Percentiles rank a stretch among this genome's conserved stretches.
Conservation (phyloP, 2,797 vertebrate genomes). For the Hephaestus fuliginosus region DNA sequence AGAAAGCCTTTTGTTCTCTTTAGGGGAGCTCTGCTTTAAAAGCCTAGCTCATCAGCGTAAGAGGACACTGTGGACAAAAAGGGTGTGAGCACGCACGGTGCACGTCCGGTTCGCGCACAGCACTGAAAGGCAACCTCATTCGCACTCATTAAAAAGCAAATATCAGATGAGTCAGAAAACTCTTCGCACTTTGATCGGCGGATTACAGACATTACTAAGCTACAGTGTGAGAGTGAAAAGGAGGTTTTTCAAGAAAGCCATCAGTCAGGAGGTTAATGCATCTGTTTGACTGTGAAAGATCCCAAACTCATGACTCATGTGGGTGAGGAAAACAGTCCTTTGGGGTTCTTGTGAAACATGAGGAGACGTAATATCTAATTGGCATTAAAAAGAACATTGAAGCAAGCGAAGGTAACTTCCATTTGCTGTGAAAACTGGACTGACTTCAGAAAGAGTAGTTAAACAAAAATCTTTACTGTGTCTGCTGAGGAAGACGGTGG, state of each 20-base stretch:
- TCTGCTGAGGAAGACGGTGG: not conserved
- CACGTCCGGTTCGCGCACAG: conserved; percentile 15
- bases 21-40: conserved; percentile 47
- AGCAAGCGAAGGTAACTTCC: not conserved
- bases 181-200: conserved; percentile 19
- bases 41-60: conserved; percentile 45
- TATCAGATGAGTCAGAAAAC: conserved; percentile 32
- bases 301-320: conserved; percentile 17
- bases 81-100: conserved; percentile 11
- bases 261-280: conserved; percentile 32
- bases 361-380: not conserved
- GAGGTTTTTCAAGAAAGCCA: conserved; percentile 14
- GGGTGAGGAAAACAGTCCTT: conserved; percentile 10
- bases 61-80: conserved; percentile 47
- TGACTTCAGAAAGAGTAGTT: not conserved
- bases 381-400: conserved; percentile 1
- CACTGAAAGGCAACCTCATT: conserved; percentile 45
- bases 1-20: conserved; percentile 61
- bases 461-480: not conserved
- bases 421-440: not conserved
- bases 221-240: conserved; percentile 2
- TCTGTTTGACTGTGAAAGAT: conserved; percentile 10
- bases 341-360: not conserved
- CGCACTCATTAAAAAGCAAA: conserved; percentile 54
- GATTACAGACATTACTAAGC: conserved; percentile 21